These are phyloP conservation scores for Tokudaia muenninki DNA, from an alignment of 2,797 vertebrate genomes.

Conservation along the genomic window DNA sequence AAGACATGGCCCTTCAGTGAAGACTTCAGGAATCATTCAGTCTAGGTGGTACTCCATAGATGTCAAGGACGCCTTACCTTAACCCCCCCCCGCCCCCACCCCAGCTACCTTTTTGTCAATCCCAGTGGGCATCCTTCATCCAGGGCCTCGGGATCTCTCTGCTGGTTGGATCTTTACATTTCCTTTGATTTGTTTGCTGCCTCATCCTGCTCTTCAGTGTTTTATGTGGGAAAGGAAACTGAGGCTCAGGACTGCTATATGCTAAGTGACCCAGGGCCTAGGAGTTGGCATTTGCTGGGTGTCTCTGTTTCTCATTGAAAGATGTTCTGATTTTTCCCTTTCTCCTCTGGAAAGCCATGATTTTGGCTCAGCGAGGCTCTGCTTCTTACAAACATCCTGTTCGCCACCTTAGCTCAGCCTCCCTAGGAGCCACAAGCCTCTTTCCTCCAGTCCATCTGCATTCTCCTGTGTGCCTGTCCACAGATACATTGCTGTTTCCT, in stretches of 20 bases:
- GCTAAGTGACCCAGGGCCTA: background rate
- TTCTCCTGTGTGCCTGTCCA: background rate
- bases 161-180: background rate
- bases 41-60: background rate
- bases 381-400: background rate
- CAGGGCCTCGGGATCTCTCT: background rate
- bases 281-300: background rate
- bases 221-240: background rate
- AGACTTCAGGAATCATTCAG: background rate
- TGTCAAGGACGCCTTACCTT: background rate
- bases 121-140: background rate
- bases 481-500: background rate
- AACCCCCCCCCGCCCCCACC: background rate
- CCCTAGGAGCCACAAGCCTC: background rate
- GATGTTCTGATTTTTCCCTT: background rate
- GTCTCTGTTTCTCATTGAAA: background rate
- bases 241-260: no score
- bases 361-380: background rate
- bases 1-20: conserved; percentile 54
- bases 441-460: background rate
- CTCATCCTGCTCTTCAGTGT: background rate
- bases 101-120: background rate
- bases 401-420: background rate
- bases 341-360: background rate
- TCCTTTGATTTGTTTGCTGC: background rate